phyloP scores from a whole-genome alignment of 1,140 invertebrate species.

The Zophobas atratus region DNA sequence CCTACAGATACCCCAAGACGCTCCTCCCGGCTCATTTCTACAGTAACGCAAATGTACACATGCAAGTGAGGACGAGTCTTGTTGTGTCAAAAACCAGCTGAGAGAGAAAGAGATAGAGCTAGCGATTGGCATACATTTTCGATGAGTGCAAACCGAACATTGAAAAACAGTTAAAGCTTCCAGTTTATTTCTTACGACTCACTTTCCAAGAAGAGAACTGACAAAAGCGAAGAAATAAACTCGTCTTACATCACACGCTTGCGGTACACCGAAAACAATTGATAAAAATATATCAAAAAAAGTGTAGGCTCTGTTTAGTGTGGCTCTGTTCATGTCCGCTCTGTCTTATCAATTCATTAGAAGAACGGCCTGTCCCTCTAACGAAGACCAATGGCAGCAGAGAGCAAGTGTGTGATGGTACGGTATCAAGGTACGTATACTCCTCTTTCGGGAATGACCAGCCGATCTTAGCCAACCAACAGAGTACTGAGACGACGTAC shows the following conservation, averaged over 20 bases:
- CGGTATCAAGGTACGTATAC: constrained; percentile 33
- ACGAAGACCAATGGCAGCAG: not conserved
- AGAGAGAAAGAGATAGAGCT: constrained; percentile 66
- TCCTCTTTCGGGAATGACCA: constrained; percentile 24
- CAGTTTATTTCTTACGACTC: constrained; percentile 50
- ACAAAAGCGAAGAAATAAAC: constrained; percentile 56
- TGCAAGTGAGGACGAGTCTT: constrained; percentile 48
- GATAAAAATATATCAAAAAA: constrained; percentile 14
- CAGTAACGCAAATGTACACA: not conserved
- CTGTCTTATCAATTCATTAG: not conserved
- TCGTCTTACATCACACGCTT: constrained; percentile 62
- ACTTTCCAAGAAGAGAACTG: constrained; percentile 42
- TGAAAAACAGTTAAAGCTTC: constrained; percentile 64
- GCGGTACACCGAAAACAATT: constrained; percentile 52
- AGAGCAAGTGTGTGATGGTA: constrained; percentile 58
- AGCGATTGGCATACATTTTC: constrained; percentile 64
- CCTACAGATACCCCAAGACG: constrained; percentile 3
- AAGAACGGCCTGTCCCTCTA: not conserved
- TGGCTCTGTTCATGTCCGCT: constrained; percentile 8
- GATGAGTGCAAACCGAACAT: constrained; percentile 62
- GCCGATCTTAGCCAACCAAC: constrained; percentile 8
- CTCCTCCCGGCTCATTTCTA: not conserved
- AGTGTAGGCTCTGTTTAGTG: constrained; percentile 13
- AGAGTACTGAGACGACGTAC: not conserved
- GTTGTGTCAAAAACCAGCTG: constrained; percentile 58